These are phyloP conservation scores for Mercenaria mercenaria DNA, from an alignment of 1,140 invertebrate genomes.

Conservation along the genomic window DNA sequence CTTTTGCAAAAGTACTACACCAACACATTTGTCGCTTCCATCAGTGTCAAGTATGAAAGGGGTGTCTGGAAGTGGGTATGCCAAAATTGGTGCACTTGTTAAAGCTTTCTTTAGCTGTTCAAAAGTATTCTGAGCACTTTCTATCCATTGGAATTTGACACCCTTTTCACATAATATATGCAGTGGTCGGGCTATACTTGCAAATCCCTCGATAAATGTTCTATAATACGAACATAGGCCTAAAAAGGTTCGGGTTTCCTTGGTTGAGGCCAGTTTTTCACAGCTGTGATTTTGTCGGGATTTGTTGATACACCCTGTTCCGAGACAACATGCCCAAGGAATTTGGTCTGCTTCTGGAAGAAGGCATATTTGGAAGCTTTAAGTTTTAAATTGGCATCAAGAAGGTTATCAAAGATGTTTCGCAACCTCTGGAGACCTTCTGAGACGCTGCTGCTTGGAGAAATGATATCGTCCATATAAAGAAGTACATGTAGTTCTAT, in stretches of 20 bases:
- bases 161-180: conserved; percentile 50
- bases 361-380: conserved; percentile 1
- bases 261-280: neutral
- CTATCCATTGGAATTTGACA: conserved; percentile 40
- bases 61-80: neutral
- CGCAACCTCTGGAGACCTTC: neutral
- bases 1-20: conserved; percentile 62
- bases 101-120: conserved; percentile 59
- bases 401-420: neutral
- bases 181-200: conserved; percentile 51
- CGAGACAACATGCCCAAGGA: neutral
- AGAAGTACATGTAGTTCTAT: neutral
- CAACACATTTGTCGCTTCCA: too few species aligned
- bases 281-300: neutral
- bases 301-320: neutral
- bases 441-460: neutral
- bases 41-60: conserved; percentile 74
- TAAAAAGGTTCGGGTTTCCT: neutral
- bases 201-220: conserved; percentile 45
- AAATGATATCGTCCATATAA: conserved; percentile 20
- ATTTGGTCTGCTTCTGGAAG: neutral
- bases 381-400: neutral
- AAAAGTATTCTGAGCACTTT: conserved; percentile 59
- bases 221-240: conserved; percentile 64
- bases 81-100: conserved; percentile 55